Percentiles rank a stretch among this genome's conserved stretches.
Conservation (phyloP, 1,140 invertebrate genomes). For the Heliconius hermathena region DNA sequence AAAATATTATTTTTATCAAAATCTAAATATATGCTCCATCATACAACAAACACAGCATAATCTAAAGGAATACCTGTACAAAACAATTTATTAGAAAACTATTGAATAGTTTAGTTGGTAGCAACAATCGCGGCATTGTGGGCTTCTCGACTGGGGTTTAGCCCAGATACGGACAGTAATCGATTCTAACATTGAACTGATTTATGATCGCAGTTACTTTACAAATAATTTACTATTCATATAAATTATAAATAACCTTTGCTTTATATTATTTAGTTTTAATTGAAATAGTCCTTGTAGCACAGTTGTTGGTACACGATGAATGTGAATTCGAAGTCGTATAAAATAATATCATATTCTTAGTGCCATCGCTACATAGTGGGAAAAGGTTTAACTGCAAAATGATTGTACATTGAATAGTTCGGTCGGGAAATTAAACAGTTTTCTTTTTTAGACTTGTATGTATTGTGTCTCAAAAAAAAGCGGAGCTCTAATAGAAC, state of each 20-base stretch:
- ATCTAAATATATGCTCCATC: no score
- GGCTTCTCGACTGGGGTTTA: slow-evolving; percentile 37
- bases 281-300: neutral
- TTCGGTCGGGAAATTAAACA: no score
- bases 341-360: no score
- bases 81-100: slow-evolving; percentile 21
- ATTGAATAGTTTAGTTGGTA: slow-evolving; percentile 25
- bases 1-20: no score
- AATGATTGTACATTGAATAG: no score
- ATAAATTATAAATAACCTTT: slow-evolving; percentile 1
- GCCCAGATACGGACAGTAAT: slow-evolving; percentile 33
- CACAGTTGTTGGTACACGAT: neutral
- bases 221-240: neutral
- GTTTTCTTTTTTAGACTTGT: no score
- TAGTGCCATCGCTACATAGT: no score
- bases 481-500: no score
- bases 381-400: no score
- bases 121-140: slow-evolving; percentile 26
- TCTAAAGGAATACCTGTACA: neutral
- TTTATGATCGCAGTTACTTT: slow-evolving; percentile 23
- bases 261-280: neutral
- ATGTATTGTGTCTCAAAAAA: no score
- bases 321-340: neutral
- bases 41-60: neutral
- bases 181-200: slow-evolving; percentile 36